phyloP scores from a whole-genome alignment of 37 sponge, comb jelly and placozoan species.

The Oopsacas minuta region DNA sequence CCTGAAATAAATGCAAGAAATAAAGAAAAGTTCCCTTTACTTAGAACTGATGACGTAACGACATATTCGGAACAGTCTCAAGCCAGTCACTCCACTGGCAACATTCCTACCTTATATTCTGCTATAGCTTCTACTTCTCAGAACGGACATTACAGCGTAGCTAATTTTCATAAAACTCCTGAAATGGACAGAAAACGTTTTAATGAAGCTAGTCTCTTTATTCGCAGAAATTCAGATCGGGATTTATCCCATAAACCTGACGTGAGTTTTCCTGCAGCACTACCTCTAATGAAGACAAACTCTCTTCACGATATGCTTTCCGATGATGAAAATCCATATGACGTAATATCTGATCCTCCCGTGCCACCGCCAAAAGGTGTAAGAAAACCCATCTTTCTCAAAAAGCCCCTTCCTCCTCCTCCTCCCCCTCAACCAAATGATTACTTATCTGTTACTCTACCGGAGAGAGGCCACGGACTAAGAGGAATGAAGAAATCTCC shows the following conservation, averaged over 20 bases:
- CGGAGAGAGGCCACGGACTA: background rate
- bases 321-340: background rate
- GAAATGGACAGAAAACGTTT: background rate
- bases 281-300: background rate
- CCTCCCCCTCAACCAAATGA: background rate
- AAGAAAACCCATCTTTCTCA: background rate
- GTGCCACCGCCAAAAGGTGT: background rate
- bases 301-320: background rate
- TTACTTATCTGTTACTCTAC: background rate
- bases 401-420: background rate
- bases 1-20: background rate
- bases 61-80: background rate
- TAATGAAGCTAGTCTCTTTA: background rate
- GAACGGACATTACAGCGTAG: background rate
- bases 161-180: background rate
- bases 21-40: background rate
- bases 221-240: background rate
- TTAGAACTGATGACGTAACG: background rate
- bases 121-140: background rate
- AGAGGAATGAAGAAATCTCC: conserved; percentile 14
- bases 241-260: background rate
- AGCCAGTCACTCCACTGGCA: background rate
- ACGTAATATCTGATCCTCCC: background rate
- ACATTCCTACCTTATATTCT: background rate
- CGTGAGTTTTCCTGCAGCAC: background rate